Conservation (phyloP, 2,797 vertebrate species). For the Ptychadena robeensis region DNA sequence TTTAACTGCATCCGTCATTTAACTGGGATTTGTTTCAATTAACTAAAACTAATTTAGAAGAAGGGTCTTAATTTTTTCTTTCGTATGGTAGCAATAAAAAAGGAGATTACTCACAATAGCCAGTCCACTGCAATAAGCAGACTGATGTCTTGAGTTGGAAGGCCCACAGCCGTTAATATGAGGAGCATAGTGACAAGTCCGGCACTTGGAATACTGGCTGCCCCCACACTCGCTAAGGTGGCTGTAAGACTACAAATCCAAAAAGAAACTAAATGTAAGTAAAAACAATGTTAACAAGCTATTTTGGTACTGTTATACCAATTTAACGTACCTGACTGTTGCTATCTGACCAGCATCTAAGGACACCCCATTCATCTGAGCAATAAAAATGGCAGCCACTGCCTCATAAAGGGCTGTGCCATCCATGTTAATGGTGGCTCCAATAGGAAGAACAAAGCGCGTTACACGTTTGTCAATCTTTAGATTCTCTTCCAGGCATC, state of each 20-base stretch:
- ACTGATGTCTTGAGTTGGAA: conserved; percentile 80
- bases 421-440: conserved; percentile 88
- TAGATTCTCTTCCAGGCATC: conserved; percentile 86
- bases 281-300: background rate
- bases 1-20: no score
- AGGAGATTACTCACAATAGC: conserved; percentile 79
- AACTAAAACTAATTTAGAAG: background rate
- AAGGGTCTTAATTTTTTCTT: background rate
- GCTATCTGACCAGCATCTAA: conserved; percentile 83
- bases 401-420: conserved; percentile 87
- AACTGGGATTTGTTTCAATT: no score
- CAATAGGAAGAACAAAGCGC: conserved; percentile 84
- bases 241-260: conserved; percentile 78
- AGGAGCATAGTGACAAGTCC: conserved; percentile 86
- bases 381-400: conserved; percentile 87
- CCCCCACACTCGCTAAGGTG: conserved; percentile 85
- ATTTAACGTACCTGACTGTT: conserved; percentile 79
- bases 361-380: conserved; percentile 84
- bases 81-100: background rate
- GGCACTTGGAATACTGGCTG: conserved; percentile 85
- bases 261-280: background rate
- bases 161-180: conserved; percentile 81
- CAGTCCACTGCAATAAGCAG: conserved; percentile 85
- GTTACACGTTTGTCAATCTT: conserved; percentile 84
- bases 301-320: background rate